Conservation (phyloP, 2,113 vertebrate species). For the Romanogobio albipinnatus region DNA sequence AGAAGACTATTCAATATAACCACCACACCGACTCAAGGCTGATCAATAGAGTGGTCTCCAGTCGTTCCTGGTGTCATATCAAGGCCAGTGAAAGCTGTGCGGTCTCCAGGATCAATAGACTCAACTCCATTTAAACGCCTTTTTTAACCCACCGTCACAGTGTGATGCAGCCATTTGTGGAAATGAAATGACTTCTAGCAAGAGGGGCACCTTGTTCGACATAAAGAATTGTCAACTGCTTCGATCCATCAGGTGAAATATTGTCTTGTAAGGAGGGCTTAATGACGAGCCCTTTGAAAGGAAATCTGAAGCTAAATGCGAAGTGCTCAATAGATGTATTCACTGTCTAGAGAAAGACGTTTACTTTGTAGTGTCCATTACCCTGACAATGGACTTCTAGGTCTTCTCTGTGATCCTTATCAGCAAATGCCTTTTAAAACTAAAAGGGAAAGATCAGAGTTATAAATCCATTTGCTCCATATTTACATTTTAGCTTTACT, state of each 20-base stretch:
- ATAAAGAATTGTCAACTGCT: slow-evolving; percentile 60
- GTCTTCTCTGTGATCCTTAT: slow-evolving; percentile 3
- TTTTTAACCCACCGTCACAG: slow-evolving; percentile 64
- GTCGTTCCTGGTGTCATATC: slow-evolving; percentile 66
- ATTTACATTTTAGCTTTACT: background rate
- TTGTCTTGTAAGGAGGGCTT: slow-evolving; percentile 63
- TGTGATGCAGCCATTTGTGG: slow-evolving; percentile 65
- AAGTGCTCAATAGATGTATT: slow-evolving; percentile 6
- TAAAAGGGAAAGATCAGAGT: background rate
- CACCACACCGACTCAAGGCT: slow-evolving; percentile 45
- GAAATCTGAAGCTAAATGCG: background rate
- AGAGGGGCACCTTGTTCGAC: slow-evolving; percentile 62
- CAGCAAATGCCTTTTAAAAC: background rate
- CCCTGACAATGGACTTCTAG: background rate
- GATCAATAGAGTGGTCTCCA: slow-evolving; percentile 69
- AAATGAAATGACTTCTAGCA: slow-evolving; percentile 53
- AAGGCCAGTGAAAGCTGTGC: slow-evolving; percentile 65
- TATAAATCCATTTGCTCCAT: background rate
- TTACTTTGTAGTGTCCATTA: background rate
- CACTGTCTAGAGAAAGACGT: background rate
- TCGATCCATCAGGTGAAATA: slow-evolving; percentile 57
- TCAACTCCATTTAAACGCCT: slow-evolving; percentile 56
- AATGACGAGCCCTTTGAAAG: slow-evolving; percentile 56
- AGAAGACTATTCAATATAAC: slow-evolving; percentile 1
- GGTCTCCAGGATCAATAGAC: slow-evolving; percentile 62